These are phyloP conservation scores for Xerus rutilus DNA, from an alignment of 2,797 vertebrate species.

Conservation along the genomic window DNA sequence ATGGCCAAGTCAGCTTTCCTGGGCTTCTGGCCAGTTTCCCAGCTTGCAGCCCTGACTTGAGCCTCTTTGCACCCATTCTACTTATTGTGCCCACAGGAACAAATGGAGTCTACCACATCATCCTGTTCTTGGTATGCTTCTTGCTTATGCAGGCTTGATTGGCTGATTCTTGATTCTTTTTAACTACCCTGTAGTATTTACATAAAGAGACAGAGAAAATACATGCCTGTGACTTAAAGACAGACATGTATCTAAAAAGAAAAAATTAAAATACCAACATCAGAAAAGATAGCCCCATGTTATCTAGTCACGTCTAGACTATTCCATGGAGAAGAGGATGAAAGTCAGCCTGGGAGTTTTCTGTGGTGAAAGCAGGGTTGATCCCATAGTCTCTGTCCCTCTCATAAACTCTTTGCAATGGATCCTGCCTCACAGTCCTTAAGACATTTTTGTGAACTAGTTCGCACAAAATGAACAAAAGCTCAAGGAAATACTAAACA, in stretches of 20 bases:
- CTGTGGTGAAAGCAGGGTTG: no score
- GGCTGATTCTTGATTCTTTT: neutral
- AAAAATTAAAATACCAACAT: neutral
- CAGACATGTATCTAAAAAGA: neutral
- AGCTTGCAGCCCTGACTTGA: accelerated
- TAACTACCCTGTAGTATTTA: neutral
- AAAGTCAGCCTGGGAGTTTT: no score
- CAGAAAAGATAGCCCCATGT: neutral
- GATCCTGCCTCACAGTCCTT: neutral
- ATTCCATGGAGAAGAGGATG: neutral
- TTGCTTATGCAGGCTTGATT: neutral
- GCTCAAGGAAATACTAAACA: neutral
- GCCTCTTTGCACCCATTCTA: neutral
- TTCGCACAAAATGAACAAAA: neutral
- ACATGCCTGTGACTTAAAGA: neutral
- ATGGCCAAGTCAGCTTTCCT: neutral
- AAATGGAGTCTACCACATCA: accelerated
- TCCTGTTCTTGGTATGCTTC: neutral
- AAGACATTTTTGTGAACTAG: neutral
- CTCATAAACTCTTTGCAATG: neutral
- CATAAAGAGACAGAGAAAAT: neutral
- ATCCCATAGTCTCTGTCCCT: neutral
- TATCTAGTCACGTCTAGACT: neutral
- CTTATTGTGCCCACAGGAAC: accelerated
- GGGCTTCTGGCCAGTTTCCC: neutral